Evolutionary conservation across 2,888 invertebrate genomes (phyloP).

Genomic region (Notocelia uddmanniana): DNA sequence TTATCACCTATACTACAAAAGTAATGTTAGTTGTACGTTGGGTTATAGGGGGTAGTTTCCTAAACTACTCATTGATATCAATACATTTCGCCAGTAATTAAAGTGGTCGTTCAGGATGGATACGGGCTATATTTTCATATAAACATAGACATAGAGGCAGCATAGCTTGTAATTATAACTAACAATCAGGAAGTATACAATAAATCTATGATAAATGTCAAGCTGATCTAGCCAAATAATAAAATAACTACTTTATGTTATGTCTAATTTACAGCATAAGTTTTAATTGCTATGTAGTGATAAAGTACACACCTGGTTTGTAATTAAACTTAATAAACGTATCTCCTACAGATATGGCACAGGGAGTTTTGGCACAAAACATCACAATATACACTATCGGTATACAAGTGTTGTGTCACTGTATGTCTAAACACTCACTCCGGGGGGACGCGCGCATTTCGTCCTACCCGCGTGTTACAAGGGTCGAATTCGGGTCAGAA

Average conservation of each 20-base stretch:
- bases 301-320: constrained; percentile 67
- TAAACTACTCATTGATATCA: neutral
- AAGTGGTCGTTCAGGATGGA: neutral
- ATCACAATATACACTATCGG: constrained; percentile 78
- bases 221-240: neutral
- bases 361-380: constrained; percentile 75
- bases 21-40: neutral
- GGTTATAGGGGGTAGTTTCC: neutral
- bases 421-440: constrained; percentile 58
- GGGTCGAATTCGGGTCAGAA: constrained; percentile 56
- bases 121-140: neutral
- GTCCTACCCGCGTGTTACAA: constrained; percentile 51
- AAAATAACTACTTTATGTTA: constrained; percentile 9
- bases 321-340: constrained; percentile 61
- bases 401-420: constrained; percentile 72
- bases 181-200: neutral
- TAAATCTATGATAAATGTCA: neutral
- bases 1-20: neutral
- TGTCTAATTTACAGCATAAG: constrained; percentile 12
- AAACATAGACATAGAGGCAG: no score
- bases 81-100: neutral
- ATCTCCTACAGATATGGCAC: constrained; percentile 73
- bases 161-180: neutral
- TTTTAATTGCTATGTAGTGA: constrained; percentile 18
- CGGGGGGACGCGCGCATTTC: constrained; percentile 55